Evolutionary conservation across 2,797 vertebrate species (phyloP), one percentile per base, ranked within the genome.

Genomic region (Oreortyx pictus): DNA sequence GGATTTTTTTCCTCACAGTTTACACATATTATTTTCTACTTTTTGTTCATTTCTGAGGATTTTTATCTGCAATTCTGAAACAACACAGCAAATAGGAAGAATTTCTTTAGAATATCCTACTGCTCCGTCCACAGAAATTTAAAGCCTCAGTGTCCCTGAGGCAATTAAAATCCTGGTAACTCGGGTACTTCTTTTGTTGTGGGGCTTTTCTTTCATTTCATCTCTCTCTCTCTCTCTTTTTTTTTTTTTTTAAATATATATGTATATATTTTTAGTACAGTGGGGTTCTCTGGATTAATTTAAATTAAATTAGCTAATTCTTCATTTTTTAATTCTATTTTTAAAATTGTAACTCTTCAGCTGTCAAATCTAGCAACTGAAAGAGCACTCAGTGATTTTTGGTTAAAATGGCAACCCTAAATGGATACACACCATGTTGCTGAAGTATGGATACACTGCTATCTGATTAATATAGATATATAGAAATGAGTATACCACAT

Each of bases 81-180:
- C 27, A 85, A 7, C 25, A 25, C 16, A 68, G 49, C 46, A 76
- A 67, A 86, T 33, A 44, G 47, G 33, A 91, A 68, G 9, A 56
- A 46, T 14, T 62, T 89, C 74, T 93, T 57, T 60, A 67, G n/a
- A 74, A 39, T 6, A 47, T 9, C 5, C 52, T 64, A 7, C 46
- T 44, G 29, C 56, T 74, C 62, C 71, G 11, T n/a, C 33, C 64
- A 88, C 54, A 67, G 29, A 77, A 62, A 15, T 41, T 72, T 43
- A 66, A 71, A 87, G 44, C 18, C 66, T 89, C 60, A 76, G 46
- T 64, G 70, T 85, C 54, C 37, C 60, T 49, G 46, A 31, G n/a
- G 57, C 66, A 95, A 79, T 24, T 46, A 62, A 88, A 92, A 83
- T 56, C 43, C 50, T 88, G 47, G 39, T n/a, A 89, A 82, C 66